phyloP scores from a whole-genome alignment of 2,113 vertebrate genomes.

The Cyphomyrus discorhynchus region DNA sequence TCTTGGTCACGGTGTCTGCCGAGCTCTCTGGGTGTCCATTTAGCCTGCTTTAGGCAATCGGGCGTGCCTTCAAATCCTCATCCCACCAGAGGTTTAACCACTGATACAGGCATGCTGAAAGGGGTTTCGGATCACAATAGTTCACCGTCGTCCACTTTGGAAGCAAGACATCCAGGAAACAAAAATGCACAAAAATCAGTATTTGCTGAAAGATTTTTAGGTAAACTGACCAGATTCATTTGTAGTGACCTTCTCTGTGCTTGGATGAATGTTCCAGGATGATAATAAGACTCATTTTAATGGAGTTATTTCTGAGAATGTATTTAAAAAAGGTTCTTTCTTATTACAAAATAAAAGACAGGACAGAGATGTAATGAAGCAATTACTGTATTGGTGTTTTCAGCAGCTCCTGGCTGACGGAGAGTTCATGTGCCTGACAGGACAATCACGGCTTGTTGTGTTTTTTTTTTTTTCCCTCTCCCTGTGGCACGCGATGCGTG shows the following conservation, averaged over 20 bases:
- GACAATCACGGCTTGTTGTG: background rate
- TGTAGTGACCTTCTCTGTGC: background rate
- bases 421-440: background rate
- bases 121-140: constrained; percentile 21
- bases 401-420: background rate
- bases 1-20: constrained; percentile 32
- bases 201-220: constrained; percentile 10
- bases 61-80: constrained; percentile 17
- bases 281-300: background rate
- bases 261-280: background rate
- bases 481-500: background rate
- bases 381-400: background rate
- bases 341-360: background rate
- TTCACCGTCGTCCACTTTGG: background rate
- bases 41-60: constrained; percentile 24
- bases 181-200: constrained; percentile 27
- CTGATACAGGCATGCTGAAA: constrained; percentile 18
- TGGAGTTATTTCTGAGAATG: background rate
- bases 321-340: background rate
- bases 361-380: background rate
- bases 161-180: constrained; percentile 20
- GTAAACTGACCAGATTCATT: constrained; percentile 5
- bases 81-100: constrained; percentile 15
- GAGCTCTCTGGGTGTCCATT: constrained; percentile 25
- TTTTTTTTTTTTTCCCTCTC: background rate